Percentiles rank a stretch among this genome's conserved stretches.
Evolutionary conservation across 2,888 invertebrate species (phyloP).

Genomic region (Idaea straminata): DNA sequence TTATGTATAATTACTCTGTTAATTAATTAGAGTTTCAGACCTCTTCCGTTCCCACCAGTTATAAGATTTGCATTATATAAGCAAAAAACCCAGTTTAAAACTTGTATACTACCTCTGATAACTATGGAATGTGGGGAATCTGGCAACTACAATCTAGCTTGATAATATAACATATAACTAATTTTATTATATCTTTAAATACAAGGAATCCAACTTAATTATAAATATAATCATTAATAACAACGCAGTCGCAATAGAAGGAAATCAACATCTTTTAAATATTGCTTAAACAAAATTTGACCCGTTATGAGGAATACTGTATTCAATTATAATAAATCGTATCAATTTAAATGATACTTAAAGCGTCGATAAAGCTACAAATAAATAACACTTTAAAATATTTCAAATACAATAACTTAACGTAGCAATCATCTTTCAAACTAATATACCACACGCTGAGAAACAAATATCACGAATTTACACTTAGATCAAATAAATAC

Average conservation of each 20-base stretch:
- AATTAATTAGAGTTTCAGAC: neutral
- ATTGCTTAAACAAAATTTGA: slow-evolving; percentile 58
- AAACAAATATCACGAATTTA: slow-evolving; percentile 26
- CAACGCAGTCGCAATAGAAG: slow-evolving; percentile 42
- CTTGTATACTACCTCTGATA: slow-evolving; percentile 27
- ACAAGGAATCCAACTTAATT: slow-evolving; percentile 6
- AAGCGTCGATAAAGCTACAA: slow-evolving; percentile 77
- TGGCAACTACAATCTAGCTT: slow-evolving; percentile 39
- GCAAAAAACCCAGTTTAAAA: slow-evolving; percentile 25
- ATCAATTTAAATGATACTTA: slow-evolving; percentile 59
- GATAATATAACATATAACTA: slow-evolving; percentile 20
- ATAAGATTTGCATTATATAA: neutral
- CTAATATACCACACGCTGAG: slow-evolving; percentile 48
- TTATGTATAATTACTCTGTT: too few relatives aligned
- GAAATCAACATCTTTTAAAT: slow-evolving; percentile 45
- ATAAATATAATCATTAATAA: slow-evolving; percentile 32
- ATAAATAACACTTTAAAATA: slow-evolving; percentile 80
- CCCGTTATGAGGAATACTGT: slow-evolving; percentile 68
- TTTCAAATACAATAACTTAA: slow-evolving; percentile 78
- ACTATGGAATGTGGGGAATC: slow-evolving; percentile 47
- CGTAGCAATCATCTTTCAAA: slow-evolving; percentile 75
- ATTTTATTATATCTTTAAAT: slow-evolving; percentile 12
- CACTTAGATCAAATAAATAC: slow-evolving; percentile 8
- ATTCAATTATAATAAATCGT: slow-evolving; percentile 46
- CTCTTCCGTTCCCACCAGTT: neutral